phyloP scores from a whole-genome alignment of 2,113 vertebrate species.

The Eulemur macaco region DNA sequence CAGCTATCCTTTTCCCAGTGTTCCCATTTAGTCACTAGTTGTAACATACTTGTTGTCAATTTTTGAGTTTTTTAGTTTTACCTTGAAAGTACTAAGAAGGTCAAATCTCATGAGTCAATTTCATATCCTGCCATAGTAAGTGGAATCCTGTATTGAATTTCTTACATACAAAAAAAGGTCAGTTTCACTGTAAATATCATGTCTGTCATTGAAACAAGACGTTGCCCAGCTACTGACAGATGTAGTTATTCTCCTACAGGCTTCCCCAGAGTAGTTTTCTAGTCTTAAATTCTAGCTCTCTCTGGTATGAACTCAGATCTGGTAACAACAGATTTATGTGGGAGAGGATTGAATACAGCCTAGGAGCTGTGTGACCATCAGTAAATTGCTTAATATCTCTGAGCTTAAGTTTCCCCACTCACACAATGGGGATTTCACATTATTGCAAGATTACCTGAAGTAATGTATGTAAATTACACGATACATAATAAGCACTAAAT shows the following conservation, averaged over 20 bases:
- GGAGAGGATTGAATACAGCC: not conserved
- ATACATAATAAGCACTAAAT: not conserved
- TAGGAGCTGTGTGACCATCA: conserved; percentile 38
- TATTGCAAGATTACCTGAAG: not conserved
- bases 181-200: conserved; percentile 78
- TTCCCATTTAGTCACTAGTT: conserved; percentile 71
- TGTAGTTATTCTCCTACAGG: conserved; percentile 49
- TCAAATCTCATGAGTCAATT: conserved; percentile 72
- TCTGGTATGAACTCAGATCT: not conserved
- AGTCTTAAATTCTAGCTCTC: conserved; percentile 18
- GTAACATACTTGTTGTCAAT: conserved; percentile 74
- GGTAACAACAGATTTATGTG: not conserved
- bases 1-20: conserved; percentile 42
- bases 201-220: conserved; percentile 56
- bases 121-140: conserved; percentile 73
- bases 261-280: conserved; percentile 28
- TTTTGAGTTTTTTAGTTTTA: conserved; percentile 71
- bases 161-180: conserved; percentile 75
- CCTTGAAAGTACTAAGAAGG: conserved; percentile 77
- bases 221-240: conserved; percentile 72
- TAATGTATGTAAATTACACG: not conserved
- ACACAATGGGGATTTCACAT: not conserved
- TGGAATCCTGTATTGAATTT: conserved; percentile 75
- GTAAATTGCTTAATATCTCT: not conserved
- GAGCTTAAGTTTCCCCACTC: not conserved